Percentiles rank a stretch among this genome's conserved stretches.
These are phyloP conservation scores for Drosophila rhopaloa DNA, from an alignment of 1,140 invertebrate species.

Conservation along the genomic window DNA sequence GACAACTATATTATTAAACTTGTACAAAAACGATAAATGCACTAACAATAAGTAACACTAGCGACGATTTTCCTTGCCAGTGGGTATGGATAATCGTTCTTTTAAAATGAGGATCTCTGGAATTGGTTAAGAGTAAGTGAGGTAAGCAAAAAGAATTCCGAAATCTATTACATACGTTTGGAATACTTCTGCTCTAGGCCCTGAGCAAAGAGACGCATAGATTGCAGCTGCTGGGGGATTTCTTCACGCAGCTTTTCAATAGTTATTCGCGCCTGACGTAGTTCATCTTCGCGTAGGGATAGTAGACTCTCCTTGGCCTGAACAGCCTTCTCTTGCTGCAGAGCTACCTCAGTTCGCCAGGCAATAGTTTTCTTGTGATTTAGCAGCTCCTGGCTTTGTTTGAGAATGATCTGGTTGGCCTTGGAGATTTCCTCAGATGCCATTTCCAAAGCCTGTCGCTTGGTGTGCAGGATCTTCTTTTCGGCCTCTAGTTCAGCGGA, in stretches of 20 bases:
- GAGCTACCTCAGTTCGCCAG: slow-evolving; percentile 78
- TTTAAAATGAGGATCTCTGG: slow-evolving; percentile 69
- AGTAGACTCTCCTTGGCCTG: slow-evolving; percentile 71
- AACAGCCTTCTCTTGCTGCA: slow-evolving; percentile 79
- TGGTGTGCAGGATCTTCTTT: slow-evolving; percentile 76
- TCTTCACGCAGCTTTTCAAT: slow-evolving; percentile 67
- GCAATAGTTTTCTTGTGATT: slow-evolving; percentile 71
- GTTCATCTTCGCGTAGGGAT: slow-evolving; percentile 48
- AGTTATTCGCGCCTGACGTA: slow-evolving; percentile 46
- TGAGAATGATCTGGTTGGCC: slow-evolving; percentile 80
- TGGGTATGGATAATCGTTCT: slow-evolving; percentile 37
- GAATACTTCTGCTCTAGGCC: slow-evolving; percentile 71
- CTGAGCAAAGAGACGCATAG: slow-evolving; percentile 72
- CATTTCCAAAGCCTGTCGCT: slow-evolving; percentile 80
- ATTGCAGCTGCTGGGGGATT: slow-evolving; percentile 73
- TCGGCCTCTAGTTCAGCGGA: slow-evolving; percentile 80
- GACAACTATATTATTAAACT: slow-evolving; percentile 45
- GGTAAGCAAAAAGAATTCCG: neutral
- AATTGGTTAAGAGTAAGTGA: slow-evolving; percentile 7
- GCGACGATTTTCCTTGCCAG: slow-evolving; percentile 67
- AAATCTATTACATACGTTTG: slow-evolving; percentile 57
- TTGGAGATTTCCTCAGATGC: slow-evolving; percentile 83
- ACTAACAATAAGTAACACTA: slow-evolving; percentile 45
- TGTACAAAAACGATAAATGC: slow-evolving; percentile 38
- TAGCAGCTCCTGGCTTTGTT: slow-evolving; percentile 70